These are phyloP conservation scores for Cryptoblepharus egeriae DNA, from an alignment of 2,797 vertebrate genomes.

Conservation along the genomic window DNA sequence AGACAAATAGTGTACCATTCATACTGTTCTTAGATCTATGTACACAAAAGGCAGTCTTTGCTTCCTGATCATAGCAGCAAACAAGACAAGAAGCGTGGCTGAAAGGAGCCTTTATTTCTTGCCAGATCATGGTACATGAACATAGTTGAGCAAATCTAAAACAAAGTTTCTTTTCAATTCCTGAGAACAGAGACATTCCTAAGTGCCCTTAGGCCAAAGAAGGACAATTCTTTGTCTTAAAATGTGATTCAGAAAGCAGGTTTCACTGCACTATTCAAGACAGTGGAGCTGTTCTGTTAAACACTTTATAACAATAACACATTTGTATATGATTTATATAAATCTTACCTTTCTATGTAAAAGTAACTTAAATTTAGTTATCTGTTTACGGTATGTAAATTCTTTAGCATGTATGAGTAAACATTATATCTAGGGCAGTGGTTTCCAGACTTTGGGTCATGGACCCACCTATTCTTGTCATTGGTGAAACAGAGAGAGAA, in stretches of 20 bases:
- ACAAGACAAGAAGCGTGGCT: background rate
- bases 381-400: background rate
- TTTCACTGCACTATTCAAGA: conserved; percentile 18
- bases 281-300: background rate
- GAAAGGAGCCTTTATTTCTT: conserved; percentile 15
- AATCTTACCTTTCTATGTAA: background rate
- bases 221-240: conserved; percentile 10
- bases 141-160: conserved; percentile 34
- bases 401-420: background rate
- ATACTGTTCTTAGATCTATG: background rate
- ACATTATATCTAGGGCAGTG: background rate
- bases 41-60: background rate
- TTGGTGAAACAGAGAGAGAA: too few relatives aligned
- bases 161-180: conserved; percentile 38
- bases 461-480: too few relatives aligned
- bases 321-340: background rate
- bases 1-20: background rate
- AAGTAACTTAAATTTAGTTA: background rate
- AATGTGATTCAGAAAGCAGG: background rate
- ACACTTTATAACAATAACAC: background rate
- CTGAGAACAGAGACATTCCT: conserved; percentile 39
- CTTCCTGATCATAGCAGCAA: background rate
- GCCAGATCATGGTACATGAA: conserved; percentile 16
- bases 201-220: conserved; percentile 9
- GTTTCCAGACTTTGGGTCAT: too few relatives aligned